phyloP scores from a whole-genome alignment of 1,140 invertebrate species.

The Apis cerana region DNA sequence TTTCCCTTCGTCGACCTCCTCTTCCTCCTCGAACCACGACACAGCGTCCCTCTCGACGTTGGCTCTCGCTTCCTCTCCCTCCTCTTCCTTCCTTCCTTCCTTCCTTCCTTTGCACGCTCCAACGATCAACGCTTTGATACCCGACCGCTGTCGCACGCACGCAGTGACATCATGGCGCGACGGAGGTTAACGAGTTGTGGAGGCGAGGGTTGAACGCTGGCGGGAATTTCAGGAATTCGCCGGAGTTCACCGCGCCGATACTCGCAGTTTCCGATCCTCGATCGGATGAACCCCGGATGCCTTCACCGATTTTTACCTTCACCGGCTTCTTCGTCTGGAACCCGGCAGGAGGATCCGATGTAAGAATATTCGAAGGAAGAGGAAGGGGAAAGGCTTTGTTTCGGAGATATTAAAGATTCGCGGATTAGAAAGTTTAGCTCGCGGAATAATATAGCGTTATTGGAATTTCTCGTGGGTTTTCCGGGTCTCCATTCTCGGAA shows the following conservation, averaged over 20 bases:
- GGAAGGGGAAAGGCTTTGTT: background rate
- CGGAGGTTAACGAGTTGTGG: background rate
- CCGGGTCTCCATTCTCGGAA: background rate
- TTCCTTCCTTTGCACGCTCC: background rate
- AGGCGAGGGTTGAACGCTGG: no score
- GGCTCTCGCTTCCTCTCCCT: background rate
- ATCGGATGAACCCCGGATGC: no score
- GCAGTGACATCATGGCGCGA: background rate
- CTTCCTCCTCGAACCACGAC: background rate
- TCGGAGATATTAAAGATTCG: background rate
- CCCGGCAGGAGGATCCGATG: no score
- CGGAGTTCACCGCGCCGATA: no score
- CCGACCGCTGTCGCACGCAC: background rate
- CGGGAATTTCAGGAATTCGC: no score
- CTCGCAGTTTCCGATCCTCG: no score
- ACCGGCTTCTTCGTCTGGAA: no score
- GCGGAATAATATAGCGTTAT: no score
- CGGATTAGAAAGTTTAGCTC: background rate
- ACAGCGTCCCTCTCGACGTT: background rate
- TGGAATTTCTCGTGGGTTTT: background rate
- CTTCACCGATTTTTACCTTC: no score
- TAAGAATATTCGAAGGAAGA: no score
- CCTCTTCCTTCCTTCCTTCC: background rate
- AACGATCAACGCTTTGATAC: conserved; percentile 9
- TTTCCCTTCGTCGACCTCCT: conserved; percentile 17